These are phyloP conservation scores for Limnephilus marmoratus DNA, from an alignment of 2,888 invertebrate genomes.

Conservation along the genomic window DNA sequence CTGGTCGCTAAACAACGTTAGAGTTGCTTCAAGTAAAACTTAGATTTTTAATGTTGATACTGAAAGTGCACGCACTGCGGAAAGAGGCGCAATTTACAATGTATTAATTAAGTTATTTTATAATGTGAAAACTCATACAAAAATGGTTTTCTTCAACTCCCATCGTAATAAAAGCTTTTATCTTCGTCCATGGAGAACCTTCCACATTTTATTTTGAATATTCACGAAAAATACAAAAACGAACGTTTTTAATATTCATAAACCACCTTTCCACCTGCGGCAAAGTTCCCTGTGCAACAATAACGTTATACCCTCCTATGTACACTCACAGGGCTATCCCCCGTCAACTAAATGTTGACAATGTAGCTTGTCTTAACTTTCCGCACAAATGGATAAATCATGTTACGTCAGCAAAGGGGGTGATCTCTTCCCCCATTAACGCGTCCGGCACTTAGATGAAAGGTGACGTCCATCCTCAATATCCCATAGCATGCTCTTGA, in stretches of 20 bases:
- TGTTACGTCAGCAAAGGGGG: slow-evolving; percentile 52
- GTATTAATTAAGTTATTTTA: too few relatives aligned
- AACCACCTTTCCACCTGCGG: not conserved
- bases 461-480: not conserved
- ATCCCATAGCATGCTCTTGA: not conserved
- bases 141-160: too few relatives aligned
- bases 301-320: not conserved
- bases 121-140: too few relatives aligned
- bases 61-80: not conserved
- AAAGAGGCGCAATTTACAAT: not conserved
- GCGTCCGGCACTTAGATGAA: slow-evolving; percentile 1
- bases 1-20: not conserved
- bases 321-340: not conserved
- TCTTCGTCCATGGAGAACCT: too few relatives aligned
- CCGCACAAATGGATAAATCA: slow-evolving; percentile 62
- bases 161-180: too few relatives aligned
- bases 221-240: too few relatives aligned
- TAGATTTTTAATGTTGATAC: not conserved
- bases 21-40: not conserved
- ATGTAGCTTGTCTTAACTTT: slow-evolving; percentile 20
- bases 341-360: slow-evolving; percentile 21
- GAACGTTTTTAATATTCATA: not conserved
- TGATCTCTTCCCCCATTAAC: slow-evolving; percentile 52
- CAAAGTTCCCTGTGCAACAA: not conserved
- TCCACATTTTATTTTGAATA: too few relatives aligned